Evolutionary conservation across 2,888 invertebrate genomes (phyloP), one percentile per base, ranked within the genome.

Genomic region (Diaphora mendica): DNA sequence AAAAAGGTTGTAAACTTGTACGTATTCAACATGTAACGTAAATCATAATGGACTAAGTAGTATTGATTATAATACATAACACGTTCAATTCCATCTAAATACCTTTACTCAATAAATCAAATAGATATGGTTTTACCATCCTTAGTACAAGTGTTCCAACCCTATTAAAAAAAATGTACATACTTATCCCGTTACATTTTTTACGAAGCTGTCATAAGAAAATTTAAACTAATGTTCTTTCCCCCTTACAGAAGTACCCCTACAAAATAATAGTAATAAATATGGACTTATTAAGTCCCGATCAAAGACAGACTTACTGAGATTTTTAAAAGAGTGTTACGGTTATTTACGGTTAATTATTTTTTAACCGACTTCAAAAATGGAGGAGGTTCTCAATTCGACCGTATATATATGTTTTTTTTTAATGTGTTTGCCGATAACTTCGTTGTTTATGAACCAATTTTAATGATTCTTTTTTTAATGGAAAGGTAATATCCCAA

Each of bases 221-320:
- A 90, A 90, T 90, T 85, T 83, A 88, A 89, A 92, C 86, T 89
- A 91, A 92, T 91, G 90, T 88, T 82, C 68, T 81, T 76, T 68
- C 79, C 80, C 87, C 87, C 85, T 84, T 80, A 78, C 79, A 82
- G 79, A 83, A 83, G 82, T 79, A 39, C 68, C 75, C 78, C 74
- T 82, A 39, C 85, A 87, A 62, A 87, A 85, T 84, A 83, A n/a
- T n/a, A 73, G 82, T 83, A 83, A 87, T 88, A 90, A 90, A 88
- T 88, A 85, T 81, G 77, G 76, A 88, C 85, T 88, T 90, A 89
- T 84, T 90, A 90, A 87, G 82, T 86, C 79, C 76, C 80, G 72
- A 90, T 91, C 88, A 44, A 62, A 70, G 42, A 42, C 20, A 23
- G 69, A 68, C 51, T 68, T 55, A 33, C 2, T 7, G 3, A 51